A percentile compares a stretch with the other conserved stretches of the same genome.
Evolutionary conservation across 2,113 vertebrate genomes (phyloP).

Genomic region (Centropus unirufus): DNA sequence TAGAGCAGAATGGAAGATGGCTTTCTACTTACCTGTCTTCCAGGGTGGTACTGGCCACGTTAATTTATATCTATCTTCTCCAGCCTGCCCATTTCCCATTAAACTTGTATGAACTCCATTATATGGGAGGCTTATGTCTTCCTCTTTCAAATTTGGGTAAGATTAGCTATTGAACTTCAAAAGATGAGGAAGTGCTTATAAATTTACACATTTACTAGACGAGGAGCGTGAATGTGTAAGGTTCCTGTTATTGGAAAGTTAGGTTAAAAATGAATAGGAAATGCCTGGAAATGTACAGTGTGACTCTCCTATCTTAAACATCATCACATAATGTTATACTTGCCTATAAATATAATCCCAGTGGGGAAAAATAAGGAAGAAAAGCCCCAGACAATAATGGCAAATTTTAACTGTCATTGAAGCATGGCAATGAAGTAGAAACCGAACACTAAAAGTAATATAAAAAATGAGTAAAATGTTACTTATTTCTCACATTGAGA

Average conservation of each 20-base stretch:
- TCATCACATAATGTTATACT: neutral
- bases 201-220: neutral
- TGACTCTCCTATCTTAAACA: neutral
- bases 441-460: neutral
- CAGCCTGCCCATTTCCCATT: neutral
- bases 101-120: neutral
- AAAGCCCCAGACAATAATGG: fast-evolving
- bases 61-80: neutral
- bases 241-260: neutral
- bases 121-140: neutral
- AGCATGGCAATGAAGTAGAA: neutral
- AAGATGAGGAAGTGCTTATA: neutral
- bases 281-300: neutral
- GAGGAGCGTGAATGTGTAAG: neutral
- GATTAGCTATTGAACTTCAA: neutral
- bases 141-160: neutral
- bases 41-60: neutral
- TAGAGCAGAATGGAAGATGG: neutral
- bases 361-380: neutral
- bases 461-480: neutral
- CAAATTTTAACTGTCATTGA: neutral
- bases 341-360: neutral
- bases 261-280: neutral
- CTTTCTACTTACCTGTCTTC: neutral
- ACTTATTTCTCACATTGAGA: neutral